Conservation (phyloP, 2,888 invertebrate genomes). For the Lasioglossum vierecki region DNA sequence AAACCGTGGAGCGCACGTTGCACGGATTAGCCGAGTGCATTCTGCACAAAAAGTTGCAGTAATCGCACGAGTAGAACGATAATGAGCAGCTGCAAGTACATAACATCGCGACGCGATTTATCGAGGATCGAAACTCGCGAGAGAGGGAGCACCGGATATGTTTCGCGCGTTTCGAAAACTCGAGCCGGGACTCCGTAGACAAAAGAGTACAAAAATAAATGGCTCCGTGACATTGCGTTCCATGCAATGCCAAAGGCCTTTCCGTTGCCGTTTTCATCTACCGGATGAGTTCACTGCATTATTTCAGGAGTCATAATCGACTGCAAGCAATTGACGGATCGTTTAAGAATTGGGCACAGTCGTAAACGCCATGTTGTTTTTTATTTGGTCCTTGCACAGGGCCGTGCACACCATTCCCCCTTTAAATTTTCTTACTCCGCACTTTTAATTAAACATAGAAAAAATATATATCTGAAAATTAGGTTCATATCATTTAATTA, state of each 20-base stretch:
- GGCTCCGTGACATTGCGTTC: constrained; percentile 42
- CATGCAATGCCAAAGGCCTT: constrained; percentile 45
- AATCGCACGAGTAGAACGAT: not conserved
- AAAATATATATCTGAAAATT: not conserved
- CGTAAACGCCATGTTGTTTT: not conserved
- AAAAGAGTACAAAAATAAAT: constrained; percentile 46
- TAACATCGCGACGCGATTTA: not conserved
- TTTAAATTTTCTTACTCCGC: not conserved
- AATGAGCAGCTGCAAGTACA: not conserved
- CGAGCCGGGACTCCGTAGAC: not conserved
- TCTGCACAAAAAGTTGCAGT: not conserved
- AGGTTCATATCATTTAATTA: not conserved
- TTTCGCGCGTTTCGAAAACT: constrained; percentile 17
- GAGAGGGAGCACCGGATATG: not conserved
- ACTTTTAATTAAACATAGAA: too few species aligned
- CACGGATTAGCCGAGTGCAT: not conserved
- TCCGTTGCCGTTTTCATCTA: not conserved
- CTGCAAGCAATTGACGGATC: not conserved
- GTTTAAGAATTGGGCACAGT: not conserved
- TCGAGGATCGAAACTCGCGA: not conserved
- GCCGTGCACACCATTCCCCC: not conserved
- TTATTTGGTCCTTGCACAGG: not conserved
- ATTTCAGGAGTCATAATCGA: constrained; percentile 22
- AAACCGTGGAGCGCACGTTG: not conserved
- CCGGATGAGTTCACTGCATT: constrained; percentile 16